Conservation (phyloP, 1,140 invertebrate genomes). For the Drosophila ananassae region DNA sequence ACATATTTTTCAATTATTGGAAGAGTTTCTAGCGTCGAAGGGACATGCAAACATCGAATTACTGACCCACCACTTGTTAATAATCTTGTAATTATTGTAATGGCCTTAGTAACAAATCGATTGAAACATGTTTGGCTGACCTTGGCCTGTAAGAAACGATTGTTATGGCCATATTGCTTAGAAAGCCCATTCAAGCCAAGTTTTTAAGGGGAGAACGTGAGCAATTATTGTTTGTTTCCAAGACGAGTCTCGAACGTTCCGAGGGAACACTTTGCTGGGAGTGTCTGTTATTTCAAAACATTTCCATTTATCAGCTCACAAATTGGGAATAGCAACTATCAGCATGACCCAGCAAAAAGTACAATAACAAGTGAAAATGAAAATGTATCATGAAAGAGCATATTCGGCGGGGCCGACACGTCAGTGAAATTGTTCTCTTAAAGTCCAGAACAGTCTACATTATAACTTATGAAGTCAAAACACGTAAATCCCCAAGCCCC, state of each 20-base stretch:
- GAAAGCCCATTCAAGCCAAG: neutral
- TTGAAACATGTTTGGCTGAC: constrained; percentile 9
- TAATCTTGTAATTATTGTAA: constrained; percentile 18
- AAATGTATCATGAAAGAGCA: constrained; percentile 7
- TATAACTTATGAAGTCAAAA: constrained; percentile 24
- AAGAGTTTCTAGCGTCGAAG: neutral
- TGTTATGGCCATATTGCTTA: neutral
- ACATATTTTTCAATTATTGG: neutral
- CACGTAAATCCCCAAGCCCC: constrained; percentile 25
- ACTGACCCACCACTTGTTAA: constrained; percentile 1
- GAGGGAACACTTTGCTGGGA: neutral
- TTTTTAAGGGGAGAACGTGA: neutral
- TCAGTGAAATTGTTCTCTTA: constrained; percentile 32
- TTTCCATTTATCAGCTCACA: constrained; percentile 42
- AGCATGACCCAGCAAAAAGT: constrained; percentile 35
- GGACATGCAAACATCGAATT: constrained; percentile 32
- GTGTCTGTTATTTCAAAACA: constrained; percentile 6
- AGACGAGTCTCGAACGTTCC: constrained; percentile 23
- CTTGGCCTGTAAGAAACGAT: constrained; percentile 10
- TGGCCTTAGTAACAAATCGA: constrained; percentile 5
- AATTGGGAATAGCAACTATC: constrained; percentile 43
- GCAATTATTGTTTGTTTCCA: neutral
- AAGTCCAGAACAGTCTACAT: constrained; percentile 26
- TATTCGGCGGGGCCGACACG: constrained; percentile 22
- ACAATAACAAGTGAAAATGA: constrained; percentile 24